These are phyloP conservation scores for Drosophila tristis DNA, from an alignment of 1,140 invertebrate species.

Conservation along the genomic window DNA sequence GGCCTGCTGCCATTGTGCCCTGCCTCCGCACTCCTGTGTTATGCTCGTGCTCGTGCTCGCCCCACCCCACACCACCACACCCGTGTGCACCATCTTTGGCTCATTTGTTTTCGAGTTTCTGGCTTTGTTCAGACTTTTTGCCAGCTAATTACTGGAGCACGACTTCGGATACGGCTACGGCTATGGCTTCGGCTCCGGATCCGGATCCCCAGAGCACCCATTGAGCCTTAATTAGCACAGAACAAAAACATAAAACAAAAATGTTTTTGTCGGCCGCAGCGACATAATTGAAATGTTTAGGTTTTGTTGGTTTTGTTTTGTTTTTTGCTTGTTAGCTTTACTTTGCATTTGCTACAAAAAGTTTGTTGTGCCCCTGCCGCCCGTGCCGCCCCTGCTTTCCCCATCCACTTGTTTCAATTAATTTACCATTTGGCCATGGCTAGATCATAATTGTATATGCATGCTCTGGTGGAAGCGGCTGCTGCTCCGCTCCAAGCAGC, in stretches of 20 bases:
- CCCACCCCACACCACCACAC: no score
- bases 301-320: constrained; percentile 51
- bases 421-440: constrained; percentile 56
- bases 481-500: constrained; percentile 2
- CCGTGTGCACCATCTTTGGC: constrained; percentile 22
- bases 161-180: neutral
- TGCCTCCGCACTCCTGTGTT: neutral
- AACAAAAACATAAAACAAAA: constrained; percentile 39
- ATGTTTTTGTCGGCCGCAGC: constrained; percentile 25
- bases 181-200: no score
- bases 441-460: constrained; percentile 64
- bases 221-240: constrained; percentile 66
- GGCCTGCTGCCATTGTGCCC: constrained; percentile 60
- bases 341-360: constrained; percentile 28
- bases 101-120: constrained; percentile 69
- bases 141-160: constrained; percentile 63
- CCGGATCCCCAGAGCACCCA: constrained; percentile 21
- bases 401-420: constrained; percentile 70
- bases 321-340: constrained; percentile 20
- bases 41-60: no score
- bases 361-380: constrained; percentile 9
- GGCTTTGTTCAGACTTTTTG: constrained; percentile 60
- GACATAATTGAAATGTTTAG: constrained; percentile 79
- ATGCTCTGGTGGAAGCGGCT: constrained; percentile 19
- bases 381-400: neutral